A percentile compares a stretch with the other conserved stretches of the same genome.
phyloP scores from a whole-genome alignment of 2,888 invertebrate species.

The Desoria tigrina region DNA sequence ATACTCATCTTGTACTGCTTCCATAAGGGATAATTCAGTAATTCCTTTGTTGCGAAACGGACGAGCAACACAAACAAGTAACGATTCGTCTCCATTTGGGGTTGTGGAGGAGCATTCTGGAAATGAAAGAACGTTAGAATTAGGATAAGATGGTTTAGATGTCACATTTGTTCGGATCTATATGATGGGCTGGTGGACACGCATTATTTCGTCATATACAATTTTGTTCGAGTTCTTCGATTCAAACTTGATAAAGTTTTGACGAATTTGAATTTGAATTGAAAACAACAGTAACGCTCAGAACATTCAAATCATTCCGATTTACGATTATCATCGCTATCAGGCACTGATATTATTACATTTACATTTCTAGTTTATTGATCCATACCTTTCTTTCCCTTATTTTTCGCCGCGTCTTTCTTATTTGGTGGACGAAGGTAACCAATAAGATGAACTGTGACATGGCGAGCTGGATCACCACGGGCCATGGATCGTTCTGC shows the following conservation, averaged over 20 bases:
- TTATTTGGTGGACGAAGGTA: constrained; percentile 57
- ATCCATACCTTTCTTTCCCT: constrained; percentile 52
- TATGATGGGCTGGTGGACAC: neutral
- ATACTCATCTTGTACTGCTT: constrained; percentile 78
- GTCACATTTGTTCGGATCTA: neutral
- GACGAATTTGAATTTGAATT: too few species aligned
- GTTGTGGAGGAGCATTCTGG: constrained; percentile 50
- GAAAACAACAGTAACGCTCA: too few species aligned
- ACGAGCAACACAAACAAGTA: constrained; percentile 64
- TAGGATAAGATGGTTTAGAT: neutral
- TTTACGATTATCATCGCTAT: too few species aligned
- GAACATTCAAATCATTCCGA: too few species aligned
- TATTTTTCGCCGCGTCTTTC: constrained; percentile 47
- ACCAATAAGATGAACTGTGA: constrained; percentile 70
- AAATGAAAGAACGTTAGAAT: constrained; percentile 3
- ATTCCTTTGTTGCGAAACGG: constrained; percentile 71
- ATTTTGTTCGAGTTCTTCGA: too few species aligned
- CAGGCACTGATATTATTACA: too few species aligned
- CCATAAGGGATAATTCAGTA: constrained; percentile 66
- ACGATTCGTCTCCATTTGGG: constrained; percentile 49
- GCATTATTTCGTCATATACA: too few species aligned
- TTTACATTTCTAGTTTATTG: too few species aligned
- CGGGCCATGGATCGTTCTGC: constrained; percentile 68
- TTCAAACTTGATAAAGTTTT: too few species aligned
- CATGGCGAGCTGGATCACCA: constrained; percentile 71